Evolutionary conservation across 1,140 invertebrate species (phyloP), one percentile per base, ranked within the genome.

Genomic region (Lysiphlebus fabarum): DNA sequence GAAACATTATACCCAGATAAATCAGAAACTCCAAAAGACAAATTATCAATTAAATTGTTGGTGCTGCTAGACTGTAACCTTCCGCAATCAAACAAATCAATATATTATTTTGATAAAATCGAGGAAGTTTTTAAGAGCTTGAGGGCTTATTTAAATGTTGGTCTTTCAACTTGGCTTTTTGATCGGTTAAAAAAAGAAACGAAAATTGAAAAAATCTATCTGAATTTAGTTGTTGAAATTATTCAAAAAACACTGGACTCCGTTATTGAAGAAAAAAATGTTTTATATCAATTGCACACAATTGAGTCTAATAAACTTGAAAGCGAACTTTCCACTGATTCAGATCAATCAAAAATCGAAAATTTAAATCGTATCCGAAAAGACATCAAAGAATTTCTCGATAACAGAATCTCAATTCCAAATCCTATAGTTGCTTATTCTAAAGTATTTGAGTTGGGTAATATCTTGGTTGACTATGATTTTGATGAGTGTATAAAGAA

Each of bases 71-170:
- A 73, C 11, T 44, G 14, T 3, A 71, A 58, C 44, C 63, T 62
- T 48, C 56, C 67, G n/a, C 17, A 8, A 0, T 36, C 67, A 17
- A 12, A 62, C 14, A 45, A 55, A 0, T 72, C 66, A 56, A 64
- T 76, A 8, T 57, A 58, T 11, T 36, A 12, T 50, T 61, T 62
- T 12, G 33, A 64, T 34, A 58, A 11, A 9, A 11, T 49, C 6
- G 11, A 4, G 6, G 48, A 26, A 4, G 48, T 66, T 7, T 63
- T 62, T 1, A 65, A 69, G 40, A 78, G 75, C 56, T 59, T 78
- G 36, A 66, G 72, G 6, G 73, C 71, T 44, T 78, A 71, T 59
- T 66, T 78, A 56, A 76, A 76, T 37, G 17, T 70, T 9, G 74
- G 66, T 33, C 36, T 77, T 6, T 49, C 76, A 4, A 65, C 64